Base-by-base conservation (phyloP, 2,888 invertebrate species). In the Drosophila algonquin region DNA sequence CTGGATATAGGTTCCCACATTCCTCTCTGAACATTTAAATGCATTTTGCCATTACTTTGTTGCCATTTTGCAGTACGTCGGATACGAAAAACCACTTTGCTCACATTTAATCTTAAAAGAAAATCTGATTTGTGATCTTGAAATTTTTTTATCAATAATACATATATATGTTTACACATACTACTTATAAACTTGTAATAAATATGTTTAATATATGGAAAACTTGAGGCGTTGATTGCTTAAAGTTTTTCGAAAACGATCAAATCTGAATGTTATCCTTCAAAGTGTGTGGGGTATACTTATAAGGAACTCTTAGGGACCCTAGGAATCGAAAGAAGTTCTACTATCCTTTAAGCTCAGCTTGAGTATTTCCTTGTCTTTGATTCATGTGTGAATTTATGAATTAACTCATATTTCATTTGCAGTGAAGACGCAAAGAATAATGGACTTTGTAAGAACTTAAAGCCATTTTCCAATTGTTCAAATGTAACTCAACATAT, bases 101-200 rank as follows among this genome's bases (percentile, higher is more conserved):
- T 46, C 58, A 58, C 50, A 48, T 46, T 47, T 67, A 74, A 81
- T 69, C 57, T 71, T 81, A 79, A 76, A 76, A 55, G 80, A 83
- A 40, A 86, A 86, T 88, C 83, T 78, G 76, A 87, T 81, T 83
- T 83, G 83, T 83, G 83, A 83, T 83, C 84, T 88, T 83, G 83
- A 81, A 88, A 88, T 69, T 78, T 78, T 69, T 83, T 63, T 35
- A 86, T 81, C 81, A 88, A 77, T 87, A 40, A 40, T 40, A 40
- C 40, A 40, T 40, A 40, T 71, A 73, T 83, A 86, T 77, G 69
- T 79, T 80, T 84, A 79, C 80, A 81, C 72, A 73, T 88, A 87
- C 74, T 84, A 81, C 40, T 72, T 82, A 80, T 84, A 64, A 75
- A 73, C 54, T 67, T 65, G 73, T 71, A 74, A 57, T 71, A 71